Evolutionary conservation across 2,888 invertebrate species (phyloP).

Genomic region (Euplexia lucipara): DNA sequence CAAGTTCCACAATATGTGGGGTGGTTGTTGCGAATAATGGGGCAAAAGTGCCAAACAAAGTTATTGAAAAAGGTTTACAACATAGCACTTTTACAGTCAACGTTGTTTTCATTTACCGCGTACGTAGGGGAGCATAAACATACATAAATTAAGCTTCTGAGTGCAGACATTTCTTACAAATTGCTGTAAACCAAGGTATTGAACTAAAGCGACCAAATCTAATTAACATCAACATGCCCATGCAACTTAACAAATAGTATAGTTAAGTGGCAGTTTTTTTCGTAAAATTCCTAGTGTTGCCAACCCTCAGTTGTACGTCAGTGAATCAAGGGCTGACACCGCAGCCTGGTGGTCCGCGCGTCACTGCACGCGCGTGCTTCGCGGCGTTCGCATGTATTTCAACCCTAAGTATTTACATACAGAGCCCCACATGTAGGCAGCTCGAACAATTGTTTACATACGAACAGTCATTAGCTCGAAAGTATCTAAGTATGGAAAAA

Average conservation of each 20-base stretch:
- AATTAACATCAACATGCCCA: background rate
- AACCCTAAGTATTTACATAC: constrained; percentile 87
- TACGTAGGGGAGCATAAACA: background rate
- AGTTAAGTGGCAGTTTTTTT: constrained; percentile 15
- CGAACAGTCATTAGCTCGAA: constrained; percentile 50
- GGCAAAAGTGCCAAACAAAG: constrained; percentile 2
- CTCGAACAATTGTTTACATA: constrained; percentile 57
- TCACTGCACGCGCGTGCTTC: constrained; percentile 86
- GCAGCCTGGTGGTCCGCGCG: constrained; percentile 87
- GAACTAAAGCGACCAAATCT: background rate
- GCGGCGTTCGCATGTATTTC: constrained; percentile 82
- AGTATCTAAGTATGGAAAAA: constrained; percentile 25
- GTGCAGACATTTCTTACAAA: background rate
- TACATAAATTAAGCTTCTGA: background rate
- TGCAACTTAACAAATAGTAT: constrained; percentile 1
- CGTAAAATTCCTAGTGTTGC: constrained; percentile 27
- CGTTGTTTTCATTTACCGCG: background rate
- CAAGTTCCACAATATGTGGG: constrained; percentile 44
- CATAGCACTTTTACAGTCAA: background rate
- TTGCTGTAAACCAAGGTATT: background rate
- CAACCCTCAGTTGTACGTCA: constrained; percentile 80
- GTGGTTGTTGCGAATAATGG: constrained; percentile 32
- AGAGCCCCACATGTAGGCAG: constrained; percentile 47
- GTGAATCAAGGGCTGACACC: constrained; percentile 89
- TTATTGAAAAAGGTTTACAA: background rate